Conservation (phyloP, 2,113 vertebrate species). For the Bombycilla garrulus region DNA sequence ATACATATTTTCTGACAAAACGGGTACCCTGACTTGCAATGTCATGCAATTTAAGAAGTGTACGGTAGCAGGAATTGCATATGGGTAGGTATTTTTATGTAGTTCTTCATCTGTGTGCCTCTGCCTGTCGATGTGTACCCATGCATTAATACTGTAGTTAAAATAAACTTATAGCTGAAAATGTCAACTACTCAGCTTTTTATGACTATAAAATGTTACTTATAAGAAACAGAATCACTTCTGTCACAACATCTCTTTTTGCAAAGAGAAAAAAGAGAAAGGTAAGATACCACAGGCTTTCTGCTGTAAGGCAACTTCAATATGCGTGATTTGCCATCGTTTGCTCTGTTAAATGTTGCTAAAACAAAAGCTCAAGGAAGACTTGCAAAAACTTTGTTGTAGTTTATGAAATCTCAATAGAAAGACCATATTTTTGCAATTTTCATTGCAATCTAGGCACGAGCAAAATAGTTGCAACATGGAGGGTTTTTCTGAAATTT, state of each 20-base stretch:
- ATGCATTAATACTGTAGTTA: neutral
- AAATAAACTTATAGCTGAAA: neutral
- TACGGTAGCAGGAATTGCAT: conserved; percentile 92
- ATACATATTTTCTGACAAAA: conserved; percentile 99
- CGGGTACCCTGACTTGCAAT: conserved; percentile 97
- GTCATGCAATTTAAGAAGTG: conserved; percentile 99
- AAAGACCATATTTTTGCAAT: neutral
- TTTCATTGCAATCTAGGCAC: neutral
- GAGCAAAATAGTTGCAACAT: conserved; percentile 2
- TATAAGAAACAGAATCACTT: neutral
- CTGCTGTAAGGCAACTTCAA: neutral
- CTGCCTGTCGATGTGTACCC: neutral
- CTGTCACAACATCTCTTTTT: neutral
- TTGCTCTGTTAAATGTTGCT: neutral
- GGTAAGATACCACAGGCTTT: neutral
- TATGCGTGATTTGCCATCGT: fast-evolving
- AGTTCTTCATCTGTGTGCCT: neutral
- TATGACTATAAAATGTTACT: neutral
- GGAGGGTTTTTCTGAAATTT: neutral
- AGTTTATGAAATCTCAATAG: neutral
- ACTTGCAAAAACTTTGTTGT: neutral
- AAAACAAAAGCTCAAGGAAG: neutral
- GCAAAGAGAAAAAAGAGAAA: neutral
- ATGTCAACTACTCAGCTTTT: neutral
- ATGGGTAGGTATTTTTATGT: conserved; percentile 82